Conservation (phyloP, 1,140 invertebrate genomes). For the Wasmannia auropunctata region DNA sequence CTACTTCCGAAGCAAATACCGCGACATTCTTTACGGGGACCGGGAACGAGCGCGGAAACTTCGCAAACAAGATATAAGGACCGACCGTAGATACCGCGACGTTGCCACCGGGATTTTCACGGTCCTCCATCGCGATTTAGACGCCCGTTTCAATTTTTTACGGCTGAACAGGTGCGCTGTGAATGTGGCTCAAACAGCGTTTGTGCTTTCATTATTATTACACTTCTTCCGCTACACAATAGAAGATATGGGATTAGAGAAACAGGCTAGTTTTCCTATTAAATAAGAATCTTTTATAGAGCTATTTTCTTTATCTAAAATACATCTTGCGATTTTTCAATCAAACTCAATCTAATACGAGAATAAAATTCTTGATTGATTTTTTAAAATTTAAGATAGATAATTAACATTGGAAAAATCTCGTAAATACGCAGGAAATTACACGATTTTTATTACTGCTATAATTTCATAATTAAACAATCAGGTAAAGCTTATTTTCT, state of each 20-base stretch:
- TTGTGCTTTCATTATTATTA: constrained; percentile 1
- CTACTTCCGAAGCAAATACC: constrained; percentile 54
- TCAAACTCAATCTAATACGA: background rate
- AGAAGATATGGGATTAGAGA: background rate
- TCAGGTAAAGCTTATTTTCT: background rate
- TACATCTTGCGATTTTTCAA: background rate
- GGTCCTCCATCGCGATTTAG: background rate
- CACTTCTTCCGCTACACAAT: background rate
- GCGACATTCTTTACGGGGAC: constrained; percentile 44
- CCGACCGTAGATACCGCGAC: background rate
- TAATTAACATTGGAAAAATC: no score
- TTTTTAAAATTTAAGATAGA: no score
- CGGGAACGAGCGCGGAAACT: constrained; percentile 19
- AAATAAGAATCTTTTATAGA: background rate
- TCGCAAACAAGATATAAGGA: constrained; percentile 46
- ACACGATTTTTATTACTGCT: background rate
- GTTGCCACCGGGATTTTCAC: background rate
- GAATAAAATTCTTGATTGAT: background rate
- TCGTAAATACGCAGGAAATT: background rate
- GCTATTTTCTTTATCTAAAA: background rate
- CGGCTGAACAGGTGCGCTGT: background rate
- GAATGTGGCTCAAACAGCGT: background rate
- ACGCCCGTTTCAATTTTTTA: constrained; percentile 33
- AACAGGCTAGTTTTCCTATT: background rate
- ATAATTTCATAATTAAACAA: background rate